These are phyloP conservation scores for Coranthus polyacanthus DNA, from an alignment of 2,797 vertebrate genomes.

Conservation along the genomic window DNA sequence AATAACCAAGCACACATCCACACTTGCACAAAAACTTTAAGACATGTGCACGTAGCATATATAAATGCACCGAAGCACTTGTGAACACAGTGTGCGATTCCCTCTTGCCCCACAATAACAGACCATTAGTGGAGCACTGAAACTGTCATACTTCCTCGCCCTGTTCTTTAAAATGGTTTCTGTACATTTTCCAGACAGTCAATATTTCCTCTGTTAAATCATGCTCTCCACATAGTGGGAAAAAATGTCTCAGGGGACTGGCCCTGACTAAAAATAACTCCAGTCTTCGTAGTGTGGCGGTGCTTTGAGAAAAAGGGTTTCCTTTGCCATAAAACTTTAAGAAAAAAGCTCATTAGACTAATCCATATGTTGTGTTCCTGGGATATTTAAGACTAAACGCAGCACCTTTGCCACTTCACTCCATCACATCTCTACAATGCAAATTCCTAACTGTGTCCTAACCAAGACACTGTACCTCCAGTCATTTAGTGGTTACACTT, in stretches of 20 bases:
- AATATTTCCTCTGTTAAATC: conserved; percentile 71
- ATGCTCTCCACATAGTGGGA: conserved; percentile 40
- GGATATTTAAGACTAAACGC: conserved; percentile 14
- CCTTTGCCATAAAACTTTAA: conserved; percentile 24
- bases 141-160: conserved; percentile 41
- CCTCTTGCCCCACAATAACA: conserved; percentile 38
- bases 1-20: not conserved
- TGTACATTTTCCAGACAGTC: conserved; percentile 75
- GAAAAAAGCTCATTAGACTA: conserved; percentile 14
- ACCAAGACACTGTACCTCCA: not conserved
- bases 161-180: conserved; percentile 52
- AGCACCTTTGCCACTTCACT: conserved; percentile 8
- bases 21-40: conserved; percentile 10
- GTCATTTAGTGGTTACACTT: conserved; percentile 15
- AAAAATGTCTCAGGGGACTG: conserved; percentile 35
- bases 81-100: conserved; percentile 22
- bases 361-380: conserved; percentile 1
- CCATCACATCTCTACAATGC: not conserved
- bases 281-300: conserved; percentile 54
- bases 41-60: conserved; percentile 11
- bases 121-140: conserved; percentile 44
- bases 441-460: not conserved
- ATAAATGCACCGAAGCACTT: conserved; percentile 4
- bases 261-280: conserved; percentile 64
- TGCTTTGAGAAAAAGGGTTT: conserved; percentile 43